Evolutionary conservation across 2,888 invertebrate genomes (phyloP).

Genomic region (Volucella zonaria): DNA sequence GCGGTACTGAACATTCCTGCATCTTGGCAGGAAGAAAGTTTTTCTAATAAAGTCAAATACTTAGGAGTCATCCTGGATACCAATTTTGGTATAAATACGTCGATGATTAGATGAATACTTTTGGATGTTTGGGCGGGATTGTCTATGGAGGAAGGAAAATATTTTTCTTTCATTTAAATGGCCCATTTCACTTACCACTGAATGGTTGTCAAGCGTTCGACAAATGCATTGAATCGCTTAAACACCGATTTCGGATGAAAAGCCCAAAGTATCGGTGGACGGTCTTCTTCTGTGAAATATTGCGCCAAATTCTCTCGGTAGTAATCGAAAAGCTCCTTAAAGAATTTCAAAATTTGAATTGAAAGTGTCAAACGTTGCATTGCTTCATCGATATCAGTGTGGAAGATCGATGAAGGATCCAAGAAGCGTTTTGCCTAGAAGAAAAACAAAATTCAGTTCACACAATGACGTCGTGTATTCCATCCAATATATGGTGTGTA

Average conservation of each 20-base stretch:
- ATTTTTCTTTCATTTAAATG: too few species aligned
- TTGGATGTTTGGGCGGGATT: too few species aligned
- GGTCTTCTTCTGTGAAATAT: conserved; percentile 86
- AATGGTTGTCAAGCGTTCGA: conserved; percentile 90
- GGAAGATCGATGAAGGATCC: conserved; percentile 95
- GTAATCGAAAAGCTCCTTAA: conserved; percentile 86
- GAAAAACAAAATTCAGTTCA: not conserved
- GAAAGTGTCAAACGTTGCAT: conserved; percentile 90
- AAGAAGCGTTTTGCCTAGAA: conserved; percentile 92
- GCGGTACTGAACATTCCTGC: too few species aligned
- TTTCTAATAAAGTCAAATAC: too few species aligned
- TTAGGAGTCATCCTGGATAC: too few species aligned
- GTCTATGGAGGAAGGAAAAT: too few species aligned
- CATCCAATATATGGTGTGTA: too few species aligned
- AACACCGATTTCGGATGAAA: conserved; percentile 93
- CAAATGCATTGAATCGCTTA: conserved; percentile 89
- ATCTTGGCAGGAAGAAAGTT: too few species aligned
- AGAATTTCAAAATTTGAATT: conserved; percentile 87
- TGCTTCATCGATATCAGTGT: conserved; percentile 97
- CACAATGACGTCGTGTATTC: too few species aligned
- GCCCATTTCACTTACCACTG: conserved; percentile 82
- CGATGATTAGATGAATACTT: too few species aligned
- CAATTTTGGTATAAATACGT: too few species aligned
- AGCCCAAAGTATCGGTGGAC: conserved; percentile 86
- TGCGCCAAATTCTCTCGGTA: conserved; percentile 87